A percentile compares a stretch with the other conserved stretches of the same genome.
Evolutionary conservation across 2,113 vertebrate species (phyloP).

Genomic region (Nothoprocta pentlandii): DNA sequence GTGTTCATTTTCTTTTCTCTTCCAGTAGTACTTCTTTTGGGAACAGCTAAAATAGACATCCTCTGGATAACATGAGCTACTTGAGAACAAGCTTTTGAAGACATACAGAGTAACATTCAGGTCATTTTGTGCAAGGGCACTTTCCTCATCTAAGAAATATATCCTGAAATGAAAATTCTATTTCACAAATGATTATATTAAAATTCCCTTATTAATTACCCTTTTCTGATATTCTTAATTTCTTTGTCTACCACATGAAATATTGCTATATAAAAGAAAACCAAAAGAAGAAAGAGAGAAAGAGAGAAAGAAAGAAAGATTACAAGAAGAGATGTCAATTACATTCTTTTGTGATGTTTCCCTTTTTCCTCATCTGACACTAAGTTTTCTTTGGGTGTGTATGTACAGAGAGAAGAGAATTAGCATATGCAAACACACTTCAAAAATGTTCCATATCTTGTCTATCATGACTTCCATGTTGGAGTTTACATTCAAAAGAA

Average conservation of each 20-base stretch:
- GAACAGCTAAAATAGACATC: background rate
- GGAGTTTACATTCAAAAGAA: background rate
- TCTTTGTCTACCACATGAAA: background rate
- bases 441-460: background rate
- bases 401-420: background rate
- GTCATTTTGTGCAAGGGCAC: background rate
- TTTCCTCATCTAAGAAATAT: background rate
- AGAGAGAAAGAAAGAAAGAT: background rate
- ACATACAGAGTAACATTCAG: background rate
- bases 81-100: background rate
- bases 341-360: background rate
- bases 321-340: slow-evolving; percentile 17
- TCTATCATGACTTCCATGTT: background rate
- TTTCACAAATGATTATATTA: background rate
- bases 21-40: background rate
- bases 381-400: background rate
- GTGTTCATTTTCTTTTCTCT: background rate
- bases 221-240: background rate
- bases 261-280: background rate
- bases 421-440: background rate
- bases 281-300: background rate
- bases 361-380: background rate
- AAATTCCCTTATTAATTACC: background rate
- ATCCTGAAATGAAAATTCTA: background rate
- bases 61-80: background rate